Base-by-base conservation (phyloP, 2,113 vertebrate genomes). In the Salvelinus sp. region DNA sequence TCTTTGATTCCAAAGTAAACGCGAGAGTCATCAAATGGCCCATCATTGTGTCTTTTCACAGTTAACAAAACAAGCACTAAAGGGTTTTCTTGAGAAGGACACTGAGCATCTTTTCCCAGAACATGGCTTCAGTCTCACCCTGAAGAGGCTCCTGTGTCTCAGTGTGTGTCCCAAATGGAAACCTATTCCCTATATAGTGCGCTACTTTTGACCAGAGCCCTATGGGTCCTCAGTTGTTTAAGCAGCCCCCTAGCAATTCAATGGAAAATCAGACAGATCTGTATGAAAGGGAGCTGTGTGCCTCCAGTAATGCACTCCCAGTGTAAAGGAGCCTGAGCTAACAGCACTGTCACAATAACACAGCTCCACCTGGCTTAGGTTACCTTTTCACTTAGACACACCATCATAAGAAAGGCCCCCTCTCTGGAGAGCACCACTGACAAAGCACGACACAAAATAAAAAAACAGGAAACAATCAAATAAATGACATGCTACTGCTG, bases 251-350 rank as follows among this genome's bases (percentile, higher is more conserved):
- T 50, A 25, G 28, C 64, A 66, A 38, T 44, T 50, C 62, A 20
- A 82, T 77, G 69, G 72, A 75, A 76, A 72, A 69, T 81, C 70
- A 25, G 18, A 74, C 33, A 38, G 33, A 38, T 80, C 44, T 28
- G 27, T 23, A 18, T 60, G 33, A 66, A 28, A 38, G 33, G 58
- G 5, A 20, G 38, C 50, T 65, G 22, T 44, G 20, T 69, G 69
- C 64, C 44, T 74, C 64, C 48, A 72, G 38, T 10, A 44, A 44
- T 44, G 38, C 38, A 44, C 9, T 44, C 38, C 38, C 38, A 44
- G 20, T 64, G 65, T 20, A 57, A 67, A 73, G n/a, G 62, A 54
- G 70, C 62, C 25, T 10, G 18, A 44, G 30, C 18, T 73, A 65
- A 10, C 23, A 33, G 78, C 50, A 65, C 47, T n/a, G 47, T 64